A percentile compares a stretch with the other conserved stretches of the same genome.
Conservation (phyloP, 1,140 invertebrate genomes). For the Oreohelix idahoensis region DNA sequence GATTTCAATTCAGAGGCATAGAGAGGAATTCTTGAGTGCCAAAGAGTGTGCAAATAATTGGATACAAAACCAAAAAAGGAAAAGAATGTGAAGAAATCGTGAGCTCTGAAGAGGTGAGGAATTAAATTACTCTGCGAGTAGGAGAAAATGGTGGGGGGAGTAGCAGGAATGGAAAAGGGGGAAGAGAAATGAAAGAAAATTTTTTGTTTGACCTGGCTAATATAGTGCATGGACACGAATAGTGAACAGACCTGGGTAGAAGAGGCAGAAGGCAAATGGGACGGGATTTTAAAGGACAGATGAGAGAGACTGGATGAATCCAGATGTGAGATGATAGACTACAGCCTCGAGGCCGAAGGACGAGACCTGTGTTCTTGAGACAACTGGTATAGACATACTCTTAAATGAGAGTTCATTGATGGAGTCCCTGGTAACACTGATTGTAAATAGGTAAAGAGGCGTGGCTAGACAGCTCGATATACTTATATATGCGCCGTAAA, state of each 20-base stretch:
- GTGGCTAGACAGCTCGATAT: too few species aligned
- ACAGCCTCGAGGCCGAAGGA: not conserved
- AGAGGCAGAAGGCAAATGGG: not conserved
- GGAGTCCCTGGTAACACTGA: too few species aligned
- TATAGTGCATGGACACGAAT: not conserved
- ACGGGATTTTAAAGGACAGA: not conserved
- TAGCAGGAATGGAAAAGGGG: not conserved
- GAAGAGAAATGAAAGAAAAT: not conserved
- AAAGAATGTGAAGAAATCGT: not conserved
- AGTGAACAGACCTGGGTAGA: not conserved
- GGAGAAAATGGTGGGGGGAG: not conserved
- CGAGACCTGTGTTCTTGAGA: not conserved
- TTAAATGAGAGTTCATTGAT: too few species aligned
- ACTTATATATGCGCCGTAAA: too few species aligned
- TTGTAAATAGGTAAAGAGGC: too few species aligned
- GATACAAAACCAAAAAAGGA: not conserved
- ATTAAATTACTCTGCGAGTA: not conserved
- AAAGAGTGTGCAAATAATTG: not conserved
- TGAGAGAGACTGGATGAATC: not conserved
- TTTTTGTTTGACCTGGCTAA: not conserved
- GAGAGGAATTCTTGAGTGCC: not conserved
- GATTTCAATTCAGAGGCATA: not conserved
- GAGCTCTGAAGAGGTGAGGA: not conserved
- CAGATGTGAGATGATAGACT: not conserved
- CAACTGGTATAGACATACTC: not conserved